These are phyloP conservation scores for Pteropus alecto DNA, from an alignment of 2,113 vertebrate species.

Conservation along the genomic window DNA sequence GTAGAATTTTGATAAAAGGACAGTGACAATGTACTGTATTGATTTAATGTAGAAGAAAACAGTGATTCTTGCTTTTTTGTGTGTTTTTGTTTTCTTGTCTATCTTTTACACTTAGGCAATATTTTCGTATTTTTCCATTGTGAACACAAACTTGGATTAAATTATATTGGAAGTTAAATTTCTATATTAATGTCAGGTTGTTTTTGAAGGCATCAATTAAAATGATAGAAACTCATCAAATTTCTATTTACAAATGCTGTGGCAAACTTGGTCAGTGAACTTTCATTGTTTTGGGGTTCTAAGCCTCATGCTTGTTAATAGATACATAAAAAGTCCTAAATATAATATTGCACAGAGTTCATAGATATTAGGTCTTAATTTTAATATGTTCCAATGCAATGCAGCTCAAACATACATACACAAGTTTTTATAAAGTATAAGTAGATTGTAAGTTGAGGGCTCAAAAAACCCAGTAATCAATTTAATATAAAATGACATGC, in stretches of 20 bases:
- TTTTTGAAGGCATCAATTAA: slow-evolving; percentile 55
- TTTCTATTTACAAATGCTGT: slow-evolving; percentile 41
- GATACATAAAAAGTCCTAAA: neutral
- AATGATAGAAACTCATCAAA: slow-evolving; percentile 57
- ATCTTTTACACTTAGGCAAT: neutral
- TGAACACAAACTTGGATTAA: slow-evolving; percentile 5
- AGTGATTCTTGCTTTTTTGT: slow-evolving; percentile 21
- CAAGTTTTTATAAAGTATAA: neutral
- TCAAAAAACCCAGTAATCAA: slow-evolving; percentile 54
- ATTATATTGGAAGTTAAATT: slow-evolving; percentile 41
- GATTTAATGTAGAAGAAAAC: slow-evolving; percentile 62
- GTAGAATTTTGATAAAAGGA: slow-evolving; percentile 70
- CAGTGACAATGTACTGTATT: slow-evolving; percentile 73
- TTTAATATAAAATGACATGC: slow-evolving; percentile 54
- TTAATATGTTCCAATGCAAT: neutral
- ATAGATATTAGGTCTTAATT: neutral
- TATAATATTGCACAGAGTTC: slow-evolving; percentile 28
- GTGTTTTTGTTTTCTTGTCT: neutral
- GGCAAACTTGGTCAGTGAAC: slow-evolving; percentile 16
- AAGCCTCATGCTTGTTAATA: neutral
- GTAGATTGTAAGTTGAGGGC: neutral
- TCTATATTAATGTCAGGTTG: slow-evolving; percentile 42
- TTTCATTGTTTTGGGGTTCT: slow-evolving; percentile 17
- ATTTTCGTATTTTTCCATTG: neutral
- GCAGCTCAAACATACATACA: neutral